Conservation (phyloP, 1,140 invertebrate species). For the Varroa destructor region DNA sequence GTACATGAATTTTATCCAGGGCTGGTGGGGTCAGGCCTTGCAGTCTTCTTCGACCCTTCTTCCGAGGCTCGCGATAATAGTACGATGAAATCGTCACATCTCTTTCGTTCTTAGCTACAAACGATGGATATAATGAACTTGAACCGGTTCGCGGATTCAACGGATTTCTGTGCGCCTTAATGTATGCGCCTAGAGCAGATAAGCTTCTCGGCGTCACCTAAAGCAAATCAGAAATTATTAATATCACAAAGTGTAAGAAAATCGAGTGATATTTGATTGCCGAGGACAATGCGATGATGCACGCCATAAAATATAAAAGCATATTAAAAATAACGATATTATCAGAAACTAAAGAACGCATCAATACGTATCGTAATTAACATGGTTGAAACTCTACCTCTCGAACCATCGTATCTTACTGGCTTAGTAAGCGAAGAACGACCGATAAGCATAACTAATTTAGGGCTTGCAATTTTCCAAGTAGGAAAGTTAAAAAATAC, state of each 20-base stretch:
- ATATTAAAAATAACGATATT: no score
- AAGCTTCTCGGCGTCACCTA: conserved; percentile 58
- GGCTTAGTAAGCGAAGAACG: no score
- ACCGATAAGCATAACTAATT: no score
- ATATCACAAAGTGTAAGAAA: neutral
- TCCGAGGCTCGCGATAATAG: conserved; percentile 8
- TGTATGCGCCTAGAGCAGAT: conserved; percentile 53
- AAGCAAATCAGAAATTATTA: neutral
- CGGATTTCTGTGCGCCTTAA: conserved; percentile 27
- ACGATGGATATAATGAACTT: conserved; percentile 10
- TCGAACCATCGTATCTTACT: no score
- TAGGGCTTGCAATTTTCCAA: no score
- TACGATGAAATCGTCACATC: conserved; percentile 23
- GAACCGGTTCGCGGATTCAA: conserved; percentile 5
- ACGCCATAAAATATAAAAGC: no score
- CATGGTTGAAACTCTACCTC: no score
- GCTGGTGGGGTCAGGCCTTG: neutral
- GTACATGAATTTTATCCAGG: conserved; percentile 9
- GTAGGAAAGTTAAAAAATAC: no score
- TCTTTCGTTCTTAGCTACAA: conserved; percentile 18
- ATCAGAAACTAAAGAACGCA: no score
- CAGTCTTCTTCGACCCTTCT: neutral
- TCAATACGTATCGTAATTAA: no score
- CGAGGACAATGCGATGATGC: no score
- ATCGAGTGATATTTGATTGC: neutral